Evolutionary conservation across 2,888 invertebrate species (phyloP).

Genomic region (Orthosia gothica): DNA sequence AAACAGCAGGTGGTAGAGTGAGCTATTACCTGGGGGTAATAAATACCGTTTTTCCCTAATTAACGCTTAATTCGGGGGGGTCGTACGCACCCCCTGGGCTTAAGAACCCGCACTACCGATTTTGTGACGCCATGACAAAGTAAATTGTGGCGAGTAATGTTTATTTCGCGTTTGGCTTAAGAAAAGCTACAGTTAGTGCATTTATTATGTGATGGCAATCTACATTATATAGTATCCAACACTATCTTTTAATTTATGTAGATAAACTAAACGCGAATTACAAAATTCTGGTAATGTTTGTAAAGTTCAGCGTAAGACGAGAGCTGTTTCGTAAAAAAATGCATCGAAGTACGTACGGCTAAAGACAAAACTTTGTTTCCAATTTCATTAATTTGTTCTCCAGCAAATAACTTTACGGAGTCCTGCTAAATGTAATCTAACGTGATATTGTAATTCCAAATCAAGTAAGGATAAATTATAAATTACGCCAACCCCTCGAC

Average conservation of each 20-base stretch:
- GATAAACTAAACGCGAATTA: neutral
- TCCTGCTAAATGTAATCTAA: slow-evolving; percentile 61
- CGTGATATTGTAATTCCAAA: slow-evolving; percentile 68
- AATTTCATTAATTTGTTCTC: slow-evolving; percentile 13
- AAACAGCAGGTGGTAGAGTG: slow-evolving; percentile 80
- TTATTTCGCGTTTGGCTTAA: slow-evolving; percentile 8
- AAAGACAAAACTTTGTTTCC: neutral
- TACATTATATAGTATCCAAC: neutral
- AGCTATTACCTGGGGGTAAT: slow-evolving; percentile 83
- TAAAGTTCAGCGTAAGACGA: neutral
- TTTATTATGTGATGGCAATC: slow-evolving; percentile 9
- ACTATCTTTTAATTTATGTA: neutral
- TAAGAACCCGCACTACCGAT: slow-evolving; percentile 59
- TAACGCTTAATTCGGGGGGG: slow-evolving; percentile 85
- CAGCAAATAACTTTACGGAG: slow-evolving; percentile 40
- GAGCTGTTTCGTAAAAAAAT: neutral
- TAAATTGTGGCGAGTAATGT: slow-evolving; percentile 34
- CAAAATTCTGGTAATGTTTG: neutral
- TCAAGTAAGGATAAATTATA: slow-evolving; percentile 72
- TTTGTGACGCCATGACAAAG: slow-evolving; percentile 59
- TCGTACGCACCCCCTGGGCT: slow-evolving; percentile 64
- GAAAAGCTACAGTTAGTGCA: slow-evolving; percentile 2
- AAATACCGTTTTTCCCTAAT: slow-evolving; percentile 91
- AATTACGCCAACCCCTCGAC: slow-evolving; percentile 64
- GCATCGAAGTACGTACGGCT: too few species aligned